Evolutionary conservation across 2,113 vertebrate species (phyloP).

Genomic region (Zingel zingel): DNA sequence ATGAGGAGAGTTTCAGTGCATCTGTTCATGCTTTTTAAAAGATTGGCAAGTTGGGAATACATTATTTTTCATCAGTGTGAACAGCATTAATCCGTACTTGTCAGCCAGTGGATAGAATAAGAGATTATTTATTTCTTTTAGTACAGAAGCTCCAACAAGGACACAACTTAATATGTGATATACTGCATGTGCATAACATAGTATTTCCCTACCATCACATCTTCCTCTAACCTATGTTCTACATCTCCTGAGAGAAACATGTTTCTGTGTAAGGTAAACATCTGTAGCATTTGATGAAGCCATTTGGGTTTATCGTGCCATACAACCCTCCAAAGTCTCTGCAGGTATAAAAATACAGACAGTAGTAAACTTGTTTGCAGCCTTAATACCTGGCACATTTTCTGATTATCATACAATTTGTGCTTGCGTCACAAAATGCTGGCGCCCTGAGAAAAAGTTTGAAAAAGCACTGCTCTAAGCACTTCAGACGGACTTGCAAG

Average conservation of each 20-base stretch:
- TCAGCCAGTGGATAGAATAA: background rate
- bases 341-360: background rate
- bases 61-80: background rate
- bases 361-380: background rate
- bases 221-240: background rate
- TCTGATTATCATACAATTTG: conserved; percentile 9
- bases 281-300: conserved; percentile 1
- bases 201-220: background rate
- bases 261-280: background rate
- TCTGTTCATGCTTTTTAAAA: background rate
- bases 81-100: background rate
- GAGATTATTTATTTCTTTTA: background rate
- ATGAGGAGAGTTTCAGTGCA: background rate
- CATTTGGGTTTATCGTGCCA: background rate
- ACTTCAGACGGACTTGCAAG: background rate
- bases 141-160: background rate
- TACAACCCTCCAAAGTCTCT: background rate
- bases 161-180: background rate
- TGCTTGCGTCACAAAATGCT: conserved; percentile 13
- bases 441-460: background rate
- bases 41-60: background rate
- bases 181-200: background rate
- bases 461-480: background rate
- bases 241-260: background rate
- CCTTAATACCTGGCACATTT: background rate